These are phyloP conservation scores for Paguma larvata DNA, from an alignment of 2,797 vertebrate species.

Conservation along the genomic window DNA sequence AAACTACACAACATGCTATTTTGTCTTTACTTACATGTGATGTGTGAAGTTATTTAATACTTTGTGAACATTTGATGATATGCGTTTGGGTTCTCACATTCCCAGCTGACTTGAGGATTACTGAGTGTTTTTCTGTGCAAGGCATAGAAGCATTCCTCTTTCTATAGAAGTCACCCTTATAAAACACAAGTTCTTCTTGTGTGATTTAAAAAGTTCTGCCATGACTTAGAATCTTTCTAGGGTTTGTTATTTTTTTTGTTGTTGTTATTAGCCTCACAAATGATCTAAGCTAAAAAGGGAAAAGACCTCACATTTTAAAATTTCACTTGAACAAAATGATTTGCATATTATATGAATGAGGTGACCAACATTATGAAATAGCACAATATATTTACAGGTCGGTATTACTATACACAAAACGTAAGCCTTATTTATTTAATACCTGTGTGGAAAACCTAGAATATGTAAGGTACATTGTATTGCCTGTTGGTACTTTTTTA, in stretches of 20 bases:
- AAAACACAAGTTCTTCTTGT: conserved; percentile 14
- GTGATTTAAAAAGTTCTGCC: not conserved
- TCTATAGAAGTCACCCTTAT: not conserved
- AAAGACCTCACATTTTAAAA: not conserved
- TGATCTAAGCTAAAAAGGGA: conserved; percentile 18
- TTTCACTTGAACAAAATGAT: conserved; percentile 10
- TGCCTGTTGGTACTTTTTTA: not conserved
- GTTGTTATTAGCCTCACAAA: not conserved
- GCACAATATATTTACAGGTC: not conserved
- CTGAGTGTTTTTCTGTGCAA: not conserved
- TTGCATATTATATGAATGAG: not conserved
- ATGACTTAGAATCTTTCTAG: conserved; percentile 40
- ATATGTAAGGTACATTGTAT: not conserved
- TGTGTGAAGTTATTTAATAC: not conserved
- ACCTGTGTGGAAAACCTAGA: not conserved
- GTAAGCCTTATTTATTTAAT: not conserved
- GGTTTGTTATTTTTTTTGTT: not conserved
- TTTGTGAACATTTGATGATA: not conserved
- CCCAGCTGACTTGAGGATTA: not conserved
- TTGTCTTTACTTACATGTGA: conserved; percentile 55
- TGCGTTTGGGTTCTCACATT: not conserved
- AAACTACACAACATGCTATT: conserved; percentile 53
- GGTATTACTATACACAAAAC: not conserved
- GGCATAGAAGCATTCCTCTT: not conserved
- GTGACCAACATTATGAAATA: not conserved